Evolutionary conservation across 2,797 vertebrate genomes (phyloP).

Genomic region (Scomberomorus guttatus): DNA sequence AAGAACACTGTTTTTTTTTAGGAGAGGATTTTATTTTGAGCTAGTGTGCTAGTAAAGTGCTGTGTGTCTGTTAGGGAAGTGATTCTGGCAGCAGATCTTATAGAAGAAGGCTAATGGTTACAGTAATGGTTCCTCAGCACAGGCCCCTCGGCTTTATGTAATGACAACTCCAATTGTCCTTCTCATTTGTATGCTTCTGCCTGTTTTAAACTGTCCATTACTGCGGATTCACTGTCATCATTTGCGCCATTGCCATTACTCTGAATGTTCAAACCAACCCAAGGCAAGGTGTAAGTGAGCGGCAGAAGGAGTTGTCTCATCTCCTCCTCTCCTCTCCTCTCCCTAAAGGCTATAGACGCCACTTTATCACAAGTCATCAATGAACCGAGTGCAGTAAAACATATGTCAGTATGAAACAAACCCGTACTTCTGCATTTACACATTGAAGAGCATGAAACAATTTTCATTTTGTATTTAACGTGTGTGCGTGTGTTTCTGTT

Average conservation of each 20-base stretch:
- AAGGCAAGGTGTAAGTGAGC: slow-evolving; percentile 42
- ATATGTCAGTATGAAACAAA: slow-evolving; percentile 24
- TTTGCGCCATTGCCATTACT: slow-evolving; percentile 69
- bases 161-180: slow-evolving; percentile 68
- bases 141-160: slow-evolving; percentile 78
- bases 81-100: slow-evolving; percentile 46
- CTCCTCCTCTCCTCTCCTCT: slow-evolving; percentile 4
- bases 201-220: slow-evolving; percentile 57
- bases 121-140: slow-evolving; percentile 55
- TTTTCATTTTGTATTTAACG: neutral
- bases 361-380: slow-evolving; percentile 47
- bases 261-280: slow-evolving; percentile 54
- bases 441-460: neutral
- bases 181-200: slow-evolving; percentile 67
- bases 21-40: slow-evolving; percentile 13
- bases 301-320: slow-evolving; percentile 1
- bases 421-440: neutral
- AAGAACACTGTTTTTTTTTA: neutral
- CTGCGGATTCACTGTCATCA: slow-evolving; percentile 71
- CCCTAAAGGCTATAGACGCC: slow-evolving; percentile 48
- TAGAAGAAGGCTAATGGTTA: slow-evolving; percentile 54
- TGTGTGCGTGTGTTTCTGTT: neutral
- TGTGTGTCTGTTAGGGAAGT: slow-evolving; percentile 12
- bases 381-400: slow-evolving; percentile 49
- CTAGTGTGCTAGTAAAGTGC: neutral